phyloP scores from a whole-genome alignment of 2,888 invertebrate species.

The Rhamphomyia laevipes region DNA sequence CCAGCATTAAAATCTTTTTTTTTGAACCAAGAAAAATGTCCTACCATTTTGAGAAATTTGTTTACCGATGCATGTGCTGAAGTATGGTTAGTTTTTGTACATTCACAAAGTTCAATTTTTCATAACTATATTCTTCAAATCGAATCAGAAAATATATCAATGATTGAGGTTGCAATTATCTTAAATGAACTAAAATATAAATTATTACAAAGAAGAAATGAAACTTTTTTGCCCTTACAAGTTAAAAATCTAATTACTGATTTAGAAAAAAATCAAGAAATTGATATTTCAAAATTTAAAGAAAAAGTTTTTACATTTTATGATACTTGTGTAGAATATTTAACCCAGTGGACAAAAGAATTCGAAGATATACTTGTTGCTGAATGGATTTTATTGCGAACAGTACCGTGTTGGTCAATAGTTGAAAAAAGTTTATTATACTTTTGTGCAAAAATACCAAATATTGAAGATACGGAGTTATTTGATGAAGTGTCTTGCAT shows the following conservation, averaged over 20 bases:
- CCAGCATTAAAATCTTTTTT: neutral
- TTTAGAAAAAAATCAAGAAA: slow-evolving; percentile 6
- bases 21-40: neutral
- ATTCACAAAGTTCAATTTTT: slow-evolving; percentile 12
- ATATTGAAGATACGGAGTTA: neutral
- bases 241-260: slow-evolving; percentile 8
- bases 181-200: slow-evolving; percentile 10
- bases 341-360: too few species aligned
- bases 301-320: too few species aligned
- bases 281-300: neutral
- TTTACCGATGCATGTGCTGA: neutral
- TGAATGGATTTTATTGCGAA: neutral
- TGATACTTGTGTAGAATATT: too few species aligned
- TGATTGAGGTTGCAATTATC: slow-evolving; percentile 8
- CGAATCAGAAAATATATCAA: slow-evolving; percentile 10
- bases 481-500: neutral
- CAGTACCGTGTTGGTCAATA: neutral
- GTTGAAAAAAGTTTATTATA: neutral
- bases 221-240: slow-evolving; percentile 6
- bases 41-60: neutral
- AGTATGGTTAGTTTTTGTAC: slow-evolving; percentile 7
- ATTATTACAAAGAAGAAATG: slow-evolving; percentile 8
- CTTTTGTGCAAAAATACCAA: neutral
- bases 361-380: neutral
- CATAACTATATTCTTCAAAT: slow-evolving; percentile 10